Conservation (phyloP, 2,888 invertebrate species). For the Deilephila elpenor region DNA sequence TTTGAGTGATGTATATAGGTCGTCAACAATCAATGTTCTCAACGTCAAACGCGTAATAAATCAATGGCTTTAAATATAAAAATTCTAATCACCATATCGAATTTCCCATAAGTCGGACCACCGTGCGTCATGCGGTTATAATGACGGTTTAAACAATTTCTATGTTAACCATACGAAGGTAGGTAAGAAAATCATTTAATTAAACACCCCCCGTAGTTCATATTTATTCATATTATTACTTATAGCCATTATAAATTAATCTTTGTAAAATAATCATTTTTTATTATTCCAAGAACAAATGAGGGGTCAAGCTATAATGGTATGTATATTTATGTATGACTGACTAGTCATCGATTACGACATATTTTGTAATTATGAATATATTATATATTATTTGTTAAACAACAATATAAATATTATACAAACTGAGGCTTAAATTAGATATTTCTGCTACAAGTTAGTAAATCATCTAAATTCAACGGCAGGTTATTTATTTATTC, state of each 20-base stretch:
- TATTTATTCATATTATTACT: slow-evolving; percentile 18
- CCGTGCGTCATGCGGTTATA: slow-evolving; percentile 56
- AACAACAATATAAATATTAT: background rate
- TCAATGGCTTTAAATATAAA: slow-evolving; percentile 45
- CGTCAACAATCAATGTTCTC: background rate
- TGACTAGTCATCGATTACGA: background rate
- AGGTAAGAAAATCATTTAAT: slow-evolving; percentile 68
- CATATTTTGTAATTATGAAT: background rate
- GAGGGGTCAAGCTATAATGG: slow-evolving; percentile 9
- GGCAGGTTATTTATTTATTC: too few species aligned
- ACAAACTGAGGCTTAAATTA: too few species aligned
- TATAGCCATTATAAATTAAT: slow-evolving; percentile 16
- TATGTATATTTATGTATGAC: background rate
- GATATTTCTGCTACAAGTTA: too few species aligned
- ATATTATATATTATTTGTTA: background rate
- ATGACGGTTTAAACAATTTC: slow-evolving; percentile 65
- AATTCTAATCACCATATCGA: slow-evolving; percentile 50
- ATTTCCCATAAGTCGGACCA: slow-evolving; percentile 59
- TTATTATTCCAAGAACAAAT: slow-evolving; percentile 11
- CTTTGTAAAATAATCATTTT: slow-evolving; percentile 8
- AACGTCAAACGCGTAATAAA: slow-evolving; percentile 2
- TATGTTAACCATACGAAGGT: slow-evolving; percentile 49
- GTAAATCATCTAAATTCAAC: too few species aligned
- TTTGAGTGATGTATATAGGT: background rate
- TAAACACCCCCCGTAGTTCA: slow-evolving; percentile 62